These are phyloP conservation scores for Propithecus deckenii DNA, from an alignment of 2,797 vertebrate species.

Conservation along the genomic window DNA sequence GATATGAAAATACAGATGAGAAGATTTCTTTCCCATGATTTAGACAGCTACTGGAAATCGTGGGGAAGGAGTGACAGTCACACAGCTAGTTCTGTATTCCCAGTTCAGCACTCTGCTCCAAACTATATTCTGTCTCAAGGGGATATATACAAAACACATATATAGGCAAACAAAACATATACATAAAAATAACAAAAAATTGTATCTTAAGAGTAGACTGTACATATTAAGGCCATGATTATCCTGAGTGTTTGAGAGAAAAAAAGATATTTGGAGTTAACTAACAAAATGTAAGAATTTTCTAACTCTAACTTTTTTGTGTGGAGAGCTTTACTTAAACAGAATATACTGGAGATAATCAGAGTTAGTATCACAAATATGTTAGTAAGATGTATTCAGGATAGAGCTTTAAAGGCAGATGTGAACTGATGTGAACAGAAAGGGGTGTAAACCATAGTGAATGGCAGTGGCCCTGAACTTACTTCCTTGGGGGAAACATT, in stretches of 20 bases:
- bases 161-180: not conserved
- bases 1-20: constrained; percentile 7
- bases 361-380: not conserved
- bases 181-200: not conserved
- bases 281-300: not conserved
- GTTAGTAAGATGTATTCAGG: not conserved
- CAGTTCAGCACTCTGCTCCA: not conserved
- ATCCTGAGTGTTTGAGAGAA: not conserved
- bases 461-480: not conserved
- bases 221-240: not conserved
- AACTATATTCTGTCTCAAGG: not conserved
- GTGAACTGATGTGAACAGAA: not conserved
- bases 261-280: not conserved
- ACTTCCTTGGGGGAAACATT: not conserved
- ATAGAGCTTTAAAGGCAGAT: not conserved
- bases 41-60: not conserved
- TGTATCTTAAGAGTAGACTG: not conserved
- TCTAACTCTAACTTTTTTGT: not conserved
- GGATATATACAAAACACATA: not conserved
- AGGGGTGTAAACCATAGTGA: not conserved
- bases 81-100: not conserved
- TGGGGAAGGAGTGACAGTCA: not conserved
- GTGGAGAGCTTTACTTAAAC: not conserved
- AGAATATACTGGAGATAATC: not conserved
- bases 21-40: not conserved